A percentile compares a stretch with the other conserved stretches of the same genome.
These are phyloP conservation scores for Halictus rubicundus DNA, from an alignment of 1,140 invertebrate species.

Conservation along the genomic window DNA sequence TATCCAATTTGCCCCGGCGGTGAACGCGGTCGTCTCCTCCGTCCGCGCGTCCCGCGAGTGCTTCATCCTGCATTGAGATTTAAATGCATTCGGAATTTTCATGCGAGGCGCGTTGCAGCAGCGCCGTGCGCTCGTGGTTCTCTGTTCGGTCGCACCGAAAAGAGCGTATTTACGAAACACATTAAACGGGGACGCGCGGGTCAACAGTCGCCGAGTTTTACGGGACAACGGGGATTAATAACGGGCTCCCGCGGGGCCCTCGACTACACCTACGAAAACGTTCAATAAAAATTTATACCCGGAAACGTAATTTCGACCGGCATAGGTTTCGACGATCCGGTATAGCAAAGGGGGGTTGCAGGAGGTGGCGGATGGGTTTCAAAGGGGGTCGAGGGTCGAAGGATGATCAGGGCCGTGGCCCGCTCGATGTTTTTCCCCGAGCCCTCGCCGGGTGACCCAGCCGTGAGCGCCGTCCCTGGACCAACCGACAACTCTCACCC, in stretches of 20 bases:
- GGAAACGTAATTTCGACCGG: conserved; percentile 2
- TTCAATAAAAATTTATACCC: conserved; percentile 19
- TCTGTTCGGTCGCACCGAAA: not conserved
- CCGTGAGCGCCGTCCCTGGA: conserved; percentile 53
- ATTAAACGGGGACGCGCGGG: not conserved
- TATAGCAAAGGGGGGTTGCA: no score
- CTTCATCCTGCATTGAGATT: not conserved
- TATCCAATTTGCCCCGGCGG: not conserved
- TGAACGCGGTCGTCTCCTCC: not conserved
- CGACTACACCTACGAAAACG: not conserved
- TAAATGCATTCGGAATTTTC: not conserved
- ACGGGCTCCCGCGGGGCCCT: not conserved
- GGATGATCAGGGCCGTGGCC: conserved; percentile 47
- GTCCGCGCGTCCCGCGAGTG: not conserved
- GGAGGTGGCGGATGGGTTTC: no score
- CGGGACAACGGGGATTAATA: conserved; percentile 2
- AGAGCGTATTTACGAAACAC: not conserved
- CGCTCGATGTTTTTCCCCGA: conserved; percentile 56
- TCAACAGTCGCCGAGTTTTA: not conserved
- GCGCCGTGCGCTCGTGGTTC: no score
- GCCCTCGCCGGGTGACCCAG: conserved; percentile 47
- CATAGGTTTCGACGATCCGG: not conserved
- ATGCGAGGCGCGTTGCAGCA: not conserved
- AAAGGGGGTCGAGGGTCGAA: not conserved
- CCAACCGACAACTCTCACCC: conserved; percentile 50